phyloP scores from a whole-genome alignment of 2,888 invertebrate species.

The Harpalus rubripes region DNA sequence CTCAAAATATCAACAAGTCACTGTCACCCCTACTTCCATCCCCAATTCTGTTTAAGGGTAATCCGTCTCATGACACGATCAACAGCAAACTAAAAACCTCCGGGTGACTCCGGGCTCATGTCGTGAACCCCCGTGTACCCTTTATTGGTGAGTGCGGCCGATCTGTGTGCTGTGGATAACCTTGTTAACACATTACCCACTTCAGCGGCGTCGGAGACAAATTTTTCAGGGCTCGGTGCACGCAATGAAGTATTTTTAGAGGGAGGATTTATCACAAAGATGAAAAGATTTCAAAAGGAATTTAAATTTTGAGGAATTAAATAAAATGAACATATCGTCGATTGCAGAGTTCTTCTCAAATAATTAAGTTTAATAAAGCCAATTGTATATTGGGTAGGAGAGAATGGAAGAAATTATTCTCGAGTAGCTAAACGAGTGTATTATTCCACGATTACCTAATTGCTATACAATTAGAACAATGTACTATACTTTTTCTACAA shows the following conservation, averaged over 20 bases:
- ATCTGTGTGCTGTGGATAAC: conserved; percentile 54
- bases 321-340: no score
- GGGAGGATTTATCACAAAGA: not conserved
- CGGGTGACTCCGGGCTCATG: conserved; percentile 18
- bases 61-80: conserved; percentile 16
- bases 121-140: conserved; percentile 19
- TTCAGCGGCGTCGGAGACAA: conserved; percentile 53
- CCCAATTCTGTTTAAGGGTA: not conserved
- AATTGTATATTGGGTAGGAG: no score
- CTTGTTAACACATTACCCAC: conserved; percentile 62
- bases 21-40: no score
- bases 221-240: conserved; percentile 32
- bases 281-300: not conserved
- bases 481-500: no score
- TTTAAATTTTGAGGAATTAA: not conserved
- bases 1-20: no score
- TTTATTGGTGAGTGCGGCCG: conserved; percentile 60
- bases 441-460: no score
- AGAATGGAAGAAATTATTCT: no score
- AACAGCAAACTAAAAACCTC: conserved; percentile 50
- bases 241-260: conserved; percentile 36
- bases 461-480: no score
- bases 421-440: no score
- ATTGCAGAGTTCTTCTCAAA: no score
- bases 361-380: no score